Percentiles rank a stretch among this genome's conserved stretches.
These are phyloP conservation scores for Strix aluco DNA, from an alignment of 2,113 vertebrate genomes.

Conservation along the genomic window DNA sequence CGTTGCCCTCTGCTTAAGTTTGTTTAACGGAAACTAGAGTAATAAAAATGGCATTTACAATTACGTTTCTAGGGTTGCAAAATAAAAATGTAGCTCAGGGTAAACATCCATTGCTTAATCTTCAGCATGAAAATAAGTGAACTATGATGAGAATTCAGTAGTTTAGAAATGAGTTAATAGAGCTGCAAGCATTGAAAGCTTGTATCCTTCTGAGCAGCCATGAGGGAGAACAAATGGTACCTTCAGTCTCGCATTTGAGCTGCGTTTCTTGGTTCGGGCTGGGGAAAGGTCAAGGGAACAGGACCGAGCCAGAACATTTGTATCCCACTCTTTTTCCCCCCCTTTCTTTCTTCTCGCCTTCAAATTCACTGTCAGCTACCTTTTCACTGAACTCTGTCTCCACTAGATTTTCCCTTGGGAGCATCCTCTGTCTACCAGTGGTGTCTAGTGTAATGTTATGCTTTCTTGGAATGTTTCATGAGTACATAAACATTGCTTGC, in stretches of 20 bases:
- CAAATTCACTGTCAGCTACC: neutral
- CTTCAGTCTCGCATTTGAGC: neutral
- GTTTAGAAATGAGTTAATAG: neutral
- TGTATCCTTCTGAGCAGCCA: neutral
- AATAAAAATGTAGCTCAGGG: constrained; percentile 32
- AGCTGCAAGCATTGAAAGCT: neutral
- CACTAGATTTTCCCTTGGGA: neutral
- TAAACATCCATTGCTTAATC: constrained; percentile 54
- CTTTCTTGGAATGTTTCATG: constrained; percentile 67
- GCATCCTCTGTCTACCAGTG: constrained; percentile 35
- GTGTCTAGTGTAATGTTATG: constrained; percentile 54
- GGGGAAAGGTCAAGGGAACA: neutral
- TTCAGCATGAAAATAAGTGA: neutral
- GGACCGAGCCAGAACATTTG: neutral
- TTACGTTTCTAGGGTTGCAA: constrained; percentile 49
- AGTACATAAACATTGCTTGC: constrained; percentile 45
- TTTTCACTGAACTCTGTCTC: constrained; percentile 43
- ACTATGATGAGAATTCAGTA: neutral
- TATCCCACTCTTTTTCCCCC: neutral
- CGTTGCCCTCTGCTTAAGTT: neutral
- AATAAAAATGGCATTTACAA: constrained; percentile 45
- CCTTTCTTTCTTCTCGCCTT: neutral
- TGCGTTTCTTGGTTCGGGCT: neutral
- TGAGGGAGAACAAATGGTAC: neutral
- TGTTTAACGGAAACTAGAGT: neutral